Evolutionary conservation across 2,113 vertebrate genomes (phyloP).

Genomic region (Plecturocebus donacophilus): DNA sequence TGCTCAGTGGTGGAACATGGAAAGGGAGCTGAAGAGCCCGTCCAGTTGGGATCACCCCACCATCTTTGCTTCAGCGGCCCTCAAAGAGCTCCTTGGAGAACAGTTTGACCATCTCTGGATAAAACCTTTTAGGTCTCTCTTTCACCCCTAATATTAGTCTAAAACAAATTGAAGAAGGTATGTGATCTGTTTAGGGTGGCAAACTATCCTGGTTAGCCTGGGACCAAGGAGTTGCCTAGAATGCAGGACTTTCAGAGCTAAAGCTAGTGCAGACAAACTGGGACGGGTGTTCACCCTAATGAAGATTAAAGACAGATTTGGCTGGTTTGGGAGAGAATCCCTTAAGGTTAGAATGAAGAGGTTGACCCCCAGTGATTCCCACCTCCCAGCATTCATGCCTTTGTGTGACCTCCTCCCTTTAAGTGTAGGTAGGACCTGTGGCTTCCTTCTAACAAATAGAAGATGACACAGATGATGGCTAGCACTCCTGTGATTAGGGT

Average conservation of each 20-base stretch:
- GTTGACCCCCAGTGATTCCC: background rate
- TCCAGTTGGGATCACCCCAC: background rate
- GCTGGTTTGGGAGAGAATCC: background rate
- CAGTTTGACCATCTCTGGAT: background rate
- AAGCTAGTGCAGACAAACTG: background rate
- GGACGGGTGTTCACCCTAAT: background rate
- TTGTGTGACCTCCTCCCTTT: background rate
- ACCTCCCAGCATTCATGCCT: background rate
- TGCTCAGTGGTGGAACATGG: background rate
- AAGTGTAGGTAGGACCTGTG: background rate
- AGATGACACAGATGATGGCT: background rate
- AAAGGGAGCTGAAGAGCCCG: background rate
- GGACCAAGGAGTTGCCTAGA: background rate
- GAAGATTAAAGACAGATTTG: background rate
- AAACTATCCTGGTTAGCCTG: background rate
- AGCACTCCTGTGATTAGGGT: accelerated
- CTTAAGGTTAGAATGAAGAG: background rate
- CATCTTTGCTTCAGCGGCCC: background rate
- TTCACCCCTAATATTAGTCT: background rate
- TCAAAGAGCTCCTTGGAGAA: background rate
- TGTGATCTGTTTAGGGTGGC: background rate
- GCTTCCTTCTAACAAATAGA: background rate
- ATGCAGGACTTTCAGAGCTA: background rate
- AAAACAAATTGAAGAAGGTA: background rate
- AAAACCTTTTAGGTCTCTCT: background rate